phyloP scores from a whole-genome alignment of 2,888 invertebrate genomes.

The Gibbula magus region DNA sequence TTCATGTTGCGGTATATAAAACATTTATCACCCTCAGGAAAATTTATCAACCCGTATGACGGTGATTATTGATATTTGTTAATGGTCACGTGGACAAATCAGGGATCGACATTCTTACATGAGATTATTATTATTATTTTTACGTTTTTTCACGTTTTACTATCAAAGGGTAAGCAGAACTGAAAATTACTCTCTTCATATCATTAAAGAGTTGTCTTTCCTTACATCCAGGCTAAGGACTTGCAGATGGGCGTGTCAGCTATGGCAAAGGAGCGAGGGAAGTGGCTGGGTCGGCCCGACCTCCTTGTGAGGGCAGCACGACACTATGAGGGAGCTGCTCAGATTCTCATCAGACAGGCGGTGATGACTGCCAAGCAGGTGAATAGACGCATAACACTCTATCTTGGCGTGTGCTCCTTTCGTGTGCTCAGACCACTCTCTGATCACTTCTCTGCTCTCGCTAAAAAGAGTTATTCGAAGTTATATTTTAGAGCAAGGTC shows the following conservation, averaged over 20 bases:
- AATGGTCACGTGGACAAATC: too few relatives aligned
- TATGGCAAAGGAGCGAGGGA: slow-evolving; percentile 66
- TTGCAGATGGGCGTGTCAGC: slow-evolving; percentile 69
- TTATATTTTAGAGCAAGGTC: background rate
- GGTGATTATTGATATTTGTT: too few relatives aligned
- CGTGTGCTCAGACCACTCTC: background rate
- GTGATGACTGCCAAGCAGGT: slow-evolving; percentile 75
- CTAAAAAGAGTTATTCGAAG: background rate
- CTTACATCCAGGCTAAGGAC: slow-evolving; percentile 54
- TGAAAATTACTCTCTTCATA: too few relatives aligned
- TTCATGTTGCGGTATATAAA: too few relatives aligned
- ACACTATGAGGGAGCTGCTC: slow-evolving; percentile 78
- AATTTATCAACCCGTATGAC: too few relatives aligned
- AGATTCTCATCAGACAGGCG: slow-evolving; percentile 76
- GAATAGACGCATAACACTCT: background rate
- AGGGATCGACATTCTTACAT: too few relatives aligned
- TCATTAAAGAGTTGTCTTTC: too few relatives aligned
- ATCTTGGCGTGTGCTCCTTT: background rate
- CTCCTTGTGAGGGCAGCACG: slow-evolving; percentile 77
- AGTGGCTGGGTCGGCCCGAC: slow-evolving; percentile 75
- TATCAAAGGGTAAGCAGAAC: too few relatives aligned
- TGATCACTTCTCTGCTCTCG: background rate
- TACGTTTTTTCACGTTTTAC: too few relatives aligned
- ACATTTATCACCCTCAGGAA: too few relatives aligned
- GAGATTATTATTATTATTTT: too few relatives aligned